A percentile compares a stretch with the other conserved stretches of the same genome.
Conservation (phyloP, 2,113 vertebrate species). For the Corvus cornix region DNA sequence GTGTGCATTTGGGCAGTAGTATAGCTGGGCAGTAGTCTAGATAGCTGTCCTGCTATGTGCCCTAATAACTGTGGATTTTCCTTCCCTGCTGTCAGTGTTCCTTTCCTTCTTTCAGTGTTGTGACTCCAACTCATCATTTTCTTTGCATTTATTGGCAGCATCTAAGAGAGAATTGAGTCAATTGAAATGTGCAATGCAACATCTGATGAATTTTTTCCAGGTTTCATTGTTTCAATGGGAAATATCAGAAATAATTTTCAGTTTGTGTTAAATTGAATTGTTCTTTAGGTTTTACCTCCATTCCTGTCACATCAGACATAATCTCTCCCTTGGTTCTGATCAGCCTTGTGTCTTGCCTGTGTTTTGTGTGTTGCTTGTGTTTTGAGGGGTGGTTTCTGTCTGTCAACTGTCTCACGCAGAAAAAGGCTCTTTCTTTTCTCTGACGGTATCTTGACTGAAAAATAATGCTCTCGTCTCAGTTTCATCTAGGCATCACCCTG, state of each 20-base stretch:
- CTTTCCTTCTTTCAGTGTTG: neutral
- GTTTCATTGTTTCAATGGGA: neutral
- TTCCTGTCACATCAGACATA: neutral
- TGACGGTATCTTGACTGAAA: neutral
- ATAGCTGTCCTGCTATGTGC: neutral
- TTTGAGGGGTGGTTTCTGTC: neutral
- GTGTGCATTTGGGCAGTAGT: neutral
- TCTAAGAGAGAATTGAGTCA: neutral
- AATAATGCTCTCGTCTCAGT: neutral
- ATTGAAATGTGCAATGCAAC: neutral
- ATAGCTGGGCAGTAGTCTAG: neutral
- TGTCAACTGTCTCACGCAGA: neutral
- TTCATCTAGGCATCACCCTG: neutral
- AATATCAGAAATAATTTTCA: neutral
- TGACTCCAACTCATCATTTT: neutral
- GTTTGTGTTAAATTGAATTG: neutral
- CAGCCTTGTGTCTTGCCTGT: neutral
- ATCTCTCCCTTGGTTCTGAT: neutral
- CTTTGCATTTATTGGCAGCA: neutral
- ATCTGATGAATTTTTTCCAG: neutral
- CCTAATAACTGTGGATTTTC: neutral
- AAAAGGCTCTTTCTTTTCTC: conserved; percentile 11
- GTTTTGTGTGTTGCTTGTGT: neutral
- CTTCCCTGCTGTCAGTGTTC: neutral
- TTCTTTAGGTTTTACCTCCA: neutral